Conservation (phyloP, 37 sponge, comb jelly and placozoan species). For the Chondrosia reniformis region DNA sequence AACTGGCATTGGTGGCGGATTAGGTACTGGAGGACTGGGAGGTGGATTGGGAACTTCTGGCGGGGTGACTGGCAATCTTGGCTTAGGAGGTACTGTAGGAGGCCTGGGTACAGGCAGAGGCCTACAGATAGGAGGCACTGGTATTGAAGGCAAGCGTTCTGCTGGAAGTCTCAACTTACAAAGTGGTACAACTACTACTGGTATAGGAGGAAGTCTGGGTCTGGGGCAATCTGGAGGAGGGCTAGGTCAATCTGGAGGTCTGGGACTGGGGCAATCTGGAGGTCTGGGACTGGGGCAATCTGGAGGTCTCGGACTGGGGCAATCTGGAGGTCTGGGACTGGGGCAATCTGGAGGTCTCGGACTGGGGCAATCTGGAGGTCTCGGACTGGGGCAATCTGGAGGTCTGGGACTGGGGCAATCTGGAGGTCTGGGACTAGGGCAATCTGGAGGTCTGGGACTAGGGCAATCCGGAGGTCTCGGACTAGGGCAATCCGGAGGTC, state of each 20-base stretch:
- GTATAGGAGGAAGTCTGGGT: constrained; percentile 9
- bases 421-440: neutral
- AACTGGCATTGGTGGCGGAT: constrained; percentile 19
- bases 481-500: neutral
- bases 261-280: neutral
- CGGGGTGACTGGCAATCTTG: neutral
- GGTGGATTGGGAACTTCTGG: constrained; percentile 35
- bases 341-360: neutral
- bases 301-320: constrained; percentile 7
- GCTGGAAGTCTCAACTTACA: neutral
- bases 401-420: neutral
- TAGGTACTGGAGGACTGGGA: constrained; percentile 9
- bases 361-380: neutral
- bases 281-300: constrained; percentile 7
- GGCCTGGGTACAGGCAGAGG: constrained; percentile 27
- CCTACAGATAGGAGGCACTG: neutral
- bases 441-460: constrained; percentile 4
- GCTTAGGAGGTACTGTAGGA: neutral
- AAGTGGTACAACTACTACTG: neutral
- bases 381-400: neutral
- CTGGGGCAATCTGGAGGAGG: constrained; percentile 8
- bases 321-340: constrained; percentile 10
- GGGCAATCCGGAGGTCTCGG: constrained; percentile 11
- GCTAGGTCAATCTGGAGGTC: too few species aligned
- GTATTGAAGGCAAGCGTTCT: constrained; percentile 7